Base-by-base conservation (phyloP, 2,113 vertebrate species). In the Odocoileus virginianus region DNA sequence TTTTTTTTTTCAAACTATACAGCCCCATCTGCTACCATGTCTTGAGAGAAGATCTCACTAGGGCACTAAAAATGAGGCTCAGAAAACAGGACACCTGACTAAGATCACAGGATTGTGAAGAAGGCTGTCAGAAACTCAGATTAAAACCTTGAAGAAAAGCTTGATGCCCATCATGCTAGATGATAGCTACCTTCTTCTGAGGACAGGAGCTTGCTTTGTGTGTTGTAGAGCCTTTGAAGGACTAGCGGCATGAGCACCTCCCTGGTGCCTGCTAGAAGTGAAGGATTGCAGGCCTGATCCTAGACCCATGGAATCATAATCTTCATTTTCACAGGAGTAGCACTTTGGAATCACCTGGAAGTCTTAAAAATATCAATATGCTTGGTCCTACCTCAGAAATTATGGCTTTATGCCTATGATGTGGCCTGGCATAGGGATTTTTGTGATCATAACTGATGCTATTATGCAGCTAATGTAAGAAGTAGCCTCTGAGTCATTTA, bases 11-110 rank as follows among this genome's bases (percentile, higher is more conserved):
- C 99, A 84, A 98, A 98, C 28, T 98, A 97, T 87, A 98, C 99
- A 95, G 96, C 99, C 94, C 99, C 98, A 14, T 99, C 99, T 91
- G 99, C 99, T 2, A 99, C 99, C 0, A 25, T 23, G 21, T 40
- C 36, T 74, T 74, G 57, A 79, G 8, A 83, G 14, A 30, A 25
- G 40, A 30, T 2, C 19, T 50, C 33, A 21, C 16, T 57, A 88
- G 30, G 43, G n/a, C 9, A 17, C 58, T 54, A 60, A 79, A 52
- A 92, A 36, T 13, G 16, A 60, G 23, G 23, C 12, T 33, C 21
- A 91, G 43, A 50, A 45, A 47, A 30, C 2, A 1, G 15, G 79
- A 71, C 19, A n/a, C 14, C 17, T 45, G 16, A 36, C 4, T 36
- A 17, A 33, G 43, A 13, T 25, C 10, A 36, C 17, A 55, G 2